A percentile compares a stretch with the other conserved stretches of the same genome.
Conservation (phyloP, 1,140 invertebrate genomes). For the Steinernema khuongi region DNA sequence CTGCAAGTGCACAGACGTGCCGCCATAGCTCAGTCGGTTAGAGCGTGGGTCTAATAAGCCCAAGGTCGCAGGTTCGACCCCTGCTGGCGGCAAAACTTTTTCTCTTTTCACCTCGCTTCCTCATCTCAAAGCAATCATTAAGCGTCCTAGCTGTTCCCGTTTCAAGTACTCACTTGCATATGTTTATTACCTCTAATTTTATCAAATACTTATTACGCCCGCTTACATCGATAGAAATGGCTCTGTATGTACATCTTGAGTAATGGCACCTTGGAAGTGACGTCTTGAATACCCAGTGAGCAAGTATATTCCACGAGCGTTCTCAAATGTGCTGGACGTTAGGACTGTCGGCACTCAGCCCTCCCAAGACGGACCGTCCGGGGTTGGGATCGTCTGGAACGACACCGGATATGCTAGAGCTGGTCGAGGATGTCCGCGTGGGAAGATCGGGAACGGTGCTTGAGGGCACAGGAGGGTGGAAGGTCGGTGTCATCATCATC, state of each 20-base stretch:
- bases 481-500: conserved; percentile 20
- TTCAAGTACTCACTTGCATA: no score
- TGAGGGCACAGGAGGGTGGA: background rate
- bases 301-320: background rate
- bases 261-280: background rate
- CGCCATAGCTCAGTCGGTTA: conserved; percentile 45
- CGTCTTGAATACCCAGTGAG: background rate
- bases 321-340: background rate
- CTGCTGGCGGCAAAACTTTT: conserved; percentile 44
- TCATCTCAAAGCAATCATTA: no score
- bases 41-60: conserved; percentile 44
- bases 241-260: background rate
- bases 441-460: background rate
- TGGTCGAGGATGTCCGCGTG: background rate
- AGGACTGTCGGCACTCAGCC: background rate
- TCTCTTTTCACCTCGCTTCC: no score
- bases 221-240: background rate
- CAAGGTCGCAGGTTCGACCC: conserved; percentile 45
- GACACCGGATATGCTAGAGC: conserved; percentile 18
- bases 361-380: background rate
- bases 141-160: no score
- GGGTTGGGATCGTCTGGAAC: conserved; percentile 23
- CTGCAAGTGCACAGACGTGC: no score
- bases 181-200: no score
- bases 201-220: conserved; percentile 8